These are phyloP conservation scores for Danaus chrysippus DNA, from an alignment of 2,888 invertebrate species.

Conservation along the genomic window DNA sequence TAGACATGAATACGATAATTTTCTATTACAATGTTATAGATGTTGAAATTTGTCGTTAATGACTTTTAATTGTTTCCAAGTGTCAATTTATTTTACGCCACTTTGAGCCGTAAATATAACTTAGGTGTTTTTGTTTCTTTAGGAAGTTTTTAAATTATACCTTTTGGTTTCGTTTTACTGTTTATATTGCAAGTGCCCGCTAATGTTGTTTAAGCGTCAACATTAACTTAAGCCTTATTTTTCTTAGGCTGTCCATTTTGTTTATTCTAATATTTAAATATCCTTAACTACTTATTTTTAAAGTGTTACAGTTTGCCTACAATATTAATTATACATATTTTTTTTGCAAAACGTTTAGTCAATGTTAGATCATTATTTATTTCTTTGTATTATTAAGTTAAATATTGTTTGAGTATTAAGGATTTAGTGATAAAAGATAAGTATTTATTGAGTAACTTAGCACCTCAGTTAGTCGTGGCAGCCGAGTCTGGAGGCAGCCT, in stretches of 20 bases:
- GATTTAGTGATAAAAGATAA: background rate
- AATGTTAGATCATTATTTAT: background rate
- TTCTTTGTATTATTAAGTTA: background rate
- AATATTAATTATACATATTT: background rate
- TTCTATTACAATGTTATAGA: conserved; percentile 43
- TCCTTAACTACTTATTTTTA: background rate
- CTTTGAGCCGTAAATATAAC: conserved; percentile 9
- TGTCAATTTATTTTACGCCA: conserved; percentile 15
- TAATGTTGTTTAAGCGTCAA: conserved; percentile 7
- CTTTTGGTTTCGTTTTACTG: background rate
- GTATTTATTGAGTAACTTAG: conserved; percentile 37
- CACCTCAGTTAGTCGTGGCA: conserved; percentile 34
- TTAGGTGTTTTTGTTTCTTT: conserved; percentile 1
- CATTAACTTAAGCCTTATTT: background rate
- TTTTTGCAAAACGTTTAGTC: background rate
- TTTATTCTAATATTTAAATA: background rate
- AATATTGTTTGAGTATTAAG: conserved; percentile 1
- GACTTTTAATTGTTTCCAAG: conserved; percentile 12
- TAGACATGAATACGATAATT: conserved; percentile 54
- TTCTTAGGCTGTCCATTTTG: background rate
- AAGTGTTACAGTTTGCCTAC: background rate
- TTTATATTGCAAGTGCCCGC: background rate
- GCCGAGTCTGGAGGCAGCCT: conserved; percentile 52
- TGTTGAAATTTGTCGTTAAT: background rate
- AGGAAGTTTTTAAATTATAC: background rate